Conservation (phyloP, 2,113 vertebrate genomes). For the Poeciliopsis prolifica region DNA sequence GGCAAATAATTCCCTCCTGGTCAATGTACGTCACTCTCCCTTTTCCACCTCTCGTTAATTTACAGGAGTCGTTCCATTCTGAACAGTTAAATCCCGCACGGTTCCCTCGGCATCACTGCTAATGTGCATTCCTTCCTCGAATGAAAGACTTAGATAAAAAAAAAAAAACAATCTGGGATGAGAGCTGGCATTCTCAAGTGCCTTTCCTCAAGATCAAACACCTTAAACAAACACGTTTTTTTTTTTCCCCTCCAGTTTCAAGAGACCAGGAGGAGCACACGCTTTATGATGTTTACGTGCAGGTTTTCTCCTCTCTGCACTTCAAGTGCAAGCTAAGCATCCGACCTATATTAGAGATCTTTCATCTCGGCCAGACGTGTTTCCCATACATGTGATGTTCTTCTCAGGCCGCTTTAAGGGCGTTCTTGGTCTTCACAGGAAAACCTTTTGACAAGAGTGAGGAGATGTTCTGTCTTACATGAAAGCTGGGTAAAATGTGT, state of each 20-base stretch:
- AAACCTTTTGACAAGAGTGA: constrained; percentile 66
- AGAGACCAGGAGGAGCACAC: constrained; percentile 16
- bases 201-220: constrained; percentile 52
- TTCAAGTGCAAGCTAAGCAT: constrained; percentile 60
- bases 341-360: constrained; percentile 66
- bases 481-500: constrained; percentile 55
- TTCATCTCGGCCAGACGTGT: constrained; percentile 68
- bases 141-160: constrained; percentile 11
- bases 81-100: constrained; percentile 27
- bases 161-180: constrained; percentile 19
- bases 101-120: constrained; percentile 40
- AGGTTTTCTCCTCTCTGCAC: constrained; percentile 30
- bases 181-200: constrained; percentile 25
- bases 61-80: constrained; percentile 28
- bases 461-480: constrained; percentile 56
- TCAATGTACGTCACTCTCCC: constrained; percentile 31
- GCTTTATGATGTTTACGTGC: constrained; percentile 46
- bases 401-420: constrained; percentile 56
- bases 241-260: constrained; percentile 24
- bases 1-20: constrained; percentile 33
- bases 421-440: constrained; percentile 65
- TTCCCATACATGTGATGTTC: constrained; percentile 64
- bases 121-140: constrained; percentile 42
- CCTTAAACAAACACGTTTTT: constrained; percentile 26
- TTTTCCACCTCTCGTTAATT: constrained; percentile 44